A percentile compares a stretch with the other conserved stretches of the same genome.
phyloP scores from a whole-genome alignment of 2,797 vertebrate genomes.

The Ctenochaetus hawaiiensis region DNA sequence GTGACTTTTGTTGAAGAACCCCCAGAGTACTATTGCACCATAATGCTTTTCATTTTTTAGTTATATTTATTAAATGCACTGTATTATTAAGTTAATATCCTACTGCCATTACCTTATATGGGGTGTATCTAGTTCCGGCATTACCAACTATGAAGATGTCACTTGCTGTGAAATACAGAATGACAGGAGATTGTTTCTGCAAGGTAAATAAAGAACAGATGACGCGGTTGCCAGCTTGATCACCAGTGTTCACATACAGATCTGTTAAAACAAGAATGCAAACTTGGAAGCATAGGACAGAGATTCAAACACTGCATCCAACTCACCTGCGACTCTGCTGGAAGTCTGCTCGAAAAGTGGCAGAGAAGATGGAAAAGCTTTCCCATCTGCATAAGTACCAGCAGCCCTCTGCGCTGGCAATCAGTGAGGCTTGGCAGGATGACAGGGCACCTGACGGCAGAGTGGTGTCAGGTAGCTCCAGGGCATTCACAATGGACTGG shows the following conservation, averaged over 20 bases:
- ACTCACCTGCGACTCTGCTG: constrained; percentile 47
- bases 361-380: constrained; percentile 64
- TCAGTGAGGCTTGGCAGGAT: constrained; percentile 74
- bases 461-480: constrained; percentile 75
- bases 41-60: not conserved
- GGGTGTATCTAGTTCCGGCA: not conserved
- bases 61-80: constrained; percentile 3
- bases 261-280: constrained; percentile 40
- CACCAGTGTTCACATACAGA: constrained; percentile 21
- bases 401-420: constrained; percentile 62
- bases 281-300: constrained; percentile 16
- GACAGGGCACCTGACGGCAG: constrained; percentile 76
- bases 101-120: constrained; percentile 9
- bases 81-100: constrained; percentile 9
- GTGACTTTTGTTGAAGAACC: not conserved
- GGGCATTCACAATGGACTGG: constrained; percentile 64
- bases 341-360: constrained; percentile 53
- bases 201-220: constrained; percentile 26
- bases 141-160: not conserved
- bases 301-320: constrained; percentile 31
- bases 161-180: constrained; percentile 12
- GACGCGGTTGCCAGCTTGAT: constrained; percentile 40
- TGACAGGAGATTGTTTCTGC: constrained; percentile 6
- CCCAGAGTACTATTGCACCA: not conserved
- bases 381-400: constrained; percentile 71